Percentiles rank a stretch among this genome's conserved stretches.
These are phyloP conservation scores for Paramormyrops hopkinsi DNA, from an alignment of 2,797 vertebrate species.

Conservation along the genomic window DNA sequence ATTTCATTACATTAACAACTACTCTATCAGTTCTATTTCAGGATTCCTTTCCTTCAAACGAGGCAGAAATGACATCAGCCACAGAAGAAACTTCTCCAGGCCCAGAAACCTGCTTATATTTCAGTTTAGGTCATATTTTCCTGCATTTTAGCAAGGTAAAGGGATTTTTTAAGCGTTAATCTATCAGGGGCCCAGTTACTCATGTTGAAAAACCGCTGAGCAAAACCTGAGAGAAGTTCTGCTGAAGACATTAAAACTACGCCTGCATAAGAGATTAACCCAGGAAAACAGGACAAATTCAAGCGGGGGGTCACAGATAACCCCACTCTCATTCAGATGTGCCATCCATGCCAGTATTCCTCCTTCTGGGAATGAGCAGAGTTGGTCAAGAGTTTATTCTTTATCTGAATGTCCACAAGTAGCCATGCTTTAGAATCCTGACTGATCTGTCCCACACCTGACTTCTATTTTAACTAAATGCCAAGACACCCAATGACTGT, in stretches of 20 bases:
- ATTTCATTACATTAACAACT: not conserved
- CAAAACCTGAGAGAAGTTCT: slow-evolving; percentile 15
- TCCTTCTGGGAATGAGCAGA: not conserved
- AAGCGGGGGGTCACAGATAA: not conserved
- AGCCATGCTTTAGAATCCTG: not conserved
- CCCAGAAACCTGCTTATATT: not conserved
- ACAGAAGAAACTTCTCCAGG: not conserved
- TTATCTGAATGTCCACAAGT: not conserved
- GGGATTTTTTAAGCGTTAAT: not conserved
- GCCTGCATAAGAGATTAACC: not conserved
- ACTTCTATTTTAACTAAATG: not conserved
- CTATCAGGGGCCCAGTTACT: slow-evolving; percentile 12
- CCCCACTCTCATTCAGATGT: not conserved
- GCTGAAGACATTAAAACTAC: slow-evolving; percentile 19
- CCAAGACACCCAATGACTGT: not conserved
- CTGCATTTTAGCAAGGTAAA: not conserved
- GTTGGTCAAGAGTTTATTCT: not conserved
- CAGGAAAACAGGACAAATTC: not conserved
- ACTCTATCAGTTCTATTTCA: not conserved
- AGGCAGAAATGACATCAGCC: not conserved
- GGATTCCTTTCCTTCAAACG: not conserved
- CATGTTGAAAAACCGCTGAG: slow-evolving; percentile 11
- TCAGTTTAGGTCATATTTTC: not conserved
- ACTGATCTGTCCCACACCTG: not conserved
- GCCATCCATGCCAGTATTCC: not conserved